phyloP scores from a whole-genome alignment of 1,140 invertebrate genomes.

The Caenorhabditis latens region DNA sequence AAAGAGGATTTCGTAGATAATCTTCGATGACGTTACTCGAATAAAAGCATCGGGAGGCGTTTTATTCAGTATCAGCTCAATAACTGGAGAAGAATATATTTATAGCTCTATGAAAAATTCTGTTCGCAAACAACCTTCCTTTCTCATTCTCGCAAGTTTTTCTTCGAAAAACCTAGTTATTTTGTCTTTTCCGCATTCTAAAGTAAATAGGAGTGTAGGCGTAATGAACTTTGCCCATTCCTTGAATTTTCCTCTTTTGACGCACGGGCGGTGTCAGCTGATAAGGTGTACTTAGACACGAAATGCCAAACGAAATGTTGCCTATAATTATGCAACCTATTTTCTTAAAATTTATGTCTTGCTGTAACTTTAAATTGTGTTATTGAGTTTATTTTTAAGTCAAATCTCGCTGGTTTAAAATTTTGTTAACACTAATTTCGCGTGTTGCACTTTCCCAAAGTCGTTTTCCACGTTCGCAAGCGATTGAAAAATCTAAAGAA shows the following conservation, averaged over 20 bases:
- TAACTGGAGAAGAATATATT: too few species aligned
- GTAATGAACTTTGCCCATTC: slow-evolving; percentile 24
- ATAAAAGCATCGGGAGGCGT: background rate
- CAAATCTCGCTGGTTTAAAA: too few species aligned
- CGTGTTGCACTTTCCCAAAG: too few species aligned
- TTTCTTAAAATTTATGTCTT: background rate
- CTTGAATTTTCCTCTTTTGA: background rate
- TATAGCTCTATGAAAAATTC: too few species aligned
- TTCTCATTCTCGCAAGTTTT: background rate
- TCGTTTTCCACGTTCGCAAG: background rate
- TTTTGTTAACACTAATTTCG: too few species aligned
- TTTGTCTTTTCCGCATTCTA: background rate
- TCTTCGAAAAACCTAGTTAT: background rate
- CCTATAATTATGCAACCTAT: slow-evolving; percentile 18
- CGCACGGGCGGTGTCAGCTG: slow-evolving; percentile 10
- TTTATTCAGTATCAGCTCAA: too few species aligned
- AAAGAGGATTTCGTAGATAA: background rate
- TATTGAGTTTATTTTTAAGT: too few species aligned
- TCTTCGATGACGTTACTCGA: background rate
- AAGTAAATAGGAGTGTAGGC: slow-evolving; percentile 11
- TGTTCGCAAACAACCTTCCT: too few species aligned
- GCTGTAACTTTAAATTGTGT: too few species aligned
- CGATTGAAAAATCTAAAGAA: background rate
- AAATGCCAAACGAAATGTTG: slow-evolving; percentile 2
- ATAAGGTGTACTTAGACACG: background rate